phyloP scores from a whole-genome alignment of 2,888 invertebrate genomes.

The Apamea epomidion region DNA sequence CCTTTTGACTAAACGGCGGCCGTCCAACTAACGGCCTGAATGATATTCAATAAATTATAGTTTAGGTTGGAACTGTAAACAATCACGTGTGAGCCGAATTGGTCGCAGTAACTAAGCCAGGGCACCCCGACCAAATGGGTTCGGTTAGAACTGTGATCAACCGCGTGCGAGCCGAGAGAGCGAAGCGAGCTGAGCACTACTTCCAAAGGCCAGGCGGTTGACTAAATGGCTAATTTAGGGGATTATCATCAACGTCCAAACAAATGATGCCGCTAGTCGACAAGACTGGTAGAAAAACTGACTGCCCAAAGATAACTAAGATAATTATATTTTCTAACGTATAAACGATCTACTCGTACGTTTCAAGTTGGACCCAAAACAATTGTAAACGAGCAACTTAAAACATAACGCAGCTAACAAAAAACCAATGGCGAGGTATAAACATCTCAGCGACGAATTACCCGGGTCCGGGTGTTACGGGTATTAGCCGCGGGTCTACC shows the following conservation, averaged over 20 bases:
- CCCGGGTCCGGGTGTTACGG: conserved; percentile 36
- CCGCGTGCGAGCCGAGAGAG: too few species aligned
- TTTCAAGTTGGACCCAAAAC: neutral
- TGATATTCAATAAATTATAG: too few species aligned
- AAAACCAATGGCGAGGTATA: conserved; percentile 28
- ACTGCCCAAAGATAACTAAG: neutral
- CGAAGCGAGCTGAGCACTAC: too few species aligned
- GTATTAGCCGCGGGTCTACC: conserved; percentile 23
- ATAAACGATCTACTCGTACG: neutral
- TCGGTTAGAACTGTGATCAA: too few species aligned
- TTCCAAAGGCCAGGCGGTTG: too few species aligned
- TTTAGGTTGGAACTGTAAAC: too few species aligned
- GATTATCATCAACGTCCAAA: neutral
- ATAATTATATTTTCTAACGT: neutral
- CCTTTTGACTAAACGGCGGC: too few species aligned
- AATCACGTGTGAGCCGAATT: too few species aligned
- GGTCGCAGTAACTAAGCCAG: too few species aligned
- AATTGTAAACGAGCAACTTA: neutral
- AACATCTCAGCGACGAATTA: conserved; percentile 54
- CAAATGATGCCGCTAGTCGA: neutral
- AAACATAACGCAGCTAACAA: conserved; percentile 1
- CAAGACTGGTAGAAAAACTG: neutral
- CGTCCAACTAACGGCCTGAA: too few species aligned
- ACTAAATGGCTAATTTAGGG: too few species aligned
- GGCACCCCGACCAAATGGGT: too few species aligned